Evolutionary conservation across 1,140 invertebrate species (phyloP).

Genomic region (Lasioglossum albipes): DNA sequence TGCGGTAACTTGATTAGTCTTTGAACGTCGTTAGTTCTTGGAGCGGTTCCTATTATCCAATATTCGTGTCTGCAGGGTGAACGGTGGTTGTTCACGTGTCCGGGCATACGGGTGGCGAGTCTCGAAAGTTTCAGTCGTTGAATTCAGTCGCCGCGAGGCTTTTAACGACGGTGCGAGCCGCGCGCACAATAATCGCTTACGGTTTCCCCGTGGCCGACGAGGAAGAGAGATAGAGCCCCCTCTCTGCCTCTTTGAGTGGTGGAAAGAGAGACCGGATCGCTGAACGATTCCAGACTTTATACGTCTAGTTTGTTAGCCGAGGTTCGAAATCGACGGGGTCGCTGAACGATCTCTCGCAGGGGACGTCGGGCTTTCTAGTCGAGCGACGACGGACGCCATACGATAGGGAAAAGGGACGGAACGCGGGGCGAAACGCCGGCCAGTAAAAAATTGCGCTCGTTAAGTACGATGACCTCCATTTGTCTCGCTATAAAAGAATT

Average conservation of each 20-base stretch:
- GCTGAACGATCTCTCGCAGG: conserved; percentile 26
- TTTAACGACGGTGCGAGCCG: conserved; percentile 48
- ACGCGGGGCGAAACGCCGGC: neutral
- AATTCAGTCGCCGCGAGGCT: conserved; percentile 61
- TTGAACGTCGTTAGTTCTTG: too few relatives aligned
- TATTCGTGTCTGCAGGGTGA: too few relatives aligned
- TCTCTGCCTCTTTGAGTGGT: too few relatives aligned
- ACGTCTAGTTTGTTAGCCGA: conserved; percentile 41
- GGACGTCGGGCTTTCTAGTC: conserved; percentile 6
- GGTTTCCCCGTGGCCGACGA: conserved; percentile 38
- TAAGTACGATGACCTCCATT: conserved; percentile 37
- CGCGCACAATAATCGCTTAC: conserved; percentile 38
- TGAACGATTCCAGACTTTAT: conserved; percentile 54
- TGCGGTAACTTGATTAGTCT: too few relatives aligned
- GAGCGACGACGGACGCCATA: conserved; percentile 7
- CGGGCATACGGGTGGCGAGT: conserved; percentile 22
- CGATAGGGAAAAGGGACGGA: neutral
- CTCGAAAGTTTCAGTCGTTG: conserved; percentile 60
- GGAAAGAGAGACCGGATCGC: conserved; percentile 20
- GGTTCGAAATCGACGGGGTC: conserved; percentile 35
- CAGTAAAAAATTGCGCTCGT: conserved; percentile 44
- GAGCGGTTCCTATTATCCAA: too few relatives aligned
- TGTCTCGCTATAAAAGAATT: conserved; percentile 38
- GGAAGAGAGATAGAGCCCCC: neutral
- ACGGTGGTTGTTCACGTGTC: conserved; percentile 32